These are phyloP conservation scores for Ctenosaura bakeri DNA, from an alignment of 2,797 vertebrate genomes.

Conservation along the genomic window DNA sequence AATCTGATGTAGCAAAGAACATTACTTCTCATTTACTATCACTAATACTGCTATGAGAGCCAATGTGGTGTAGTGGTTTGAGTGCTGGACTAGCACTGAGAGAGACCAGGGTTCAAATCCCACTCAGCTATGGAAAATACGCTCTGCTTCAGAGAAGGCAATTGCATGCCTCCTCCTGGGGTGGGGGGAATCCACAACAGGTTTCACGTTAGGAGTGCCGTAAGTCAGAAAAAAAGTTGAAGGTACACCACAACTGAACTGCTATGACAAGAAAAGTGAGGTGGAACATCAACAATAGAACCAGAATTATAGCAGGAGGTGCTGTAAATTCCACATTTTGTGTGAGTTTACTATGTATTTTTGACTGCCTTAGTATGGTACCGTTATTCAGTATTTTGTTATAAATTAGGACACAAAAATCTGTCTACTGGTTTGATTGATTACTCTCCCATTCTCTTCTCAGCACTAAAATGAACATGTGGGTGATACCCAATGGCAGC, in stretches of 20 bases:
- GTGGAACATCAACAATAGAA: background rate
- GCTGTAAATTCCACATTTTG: background rate
- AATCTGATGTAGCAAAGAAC: background rate
- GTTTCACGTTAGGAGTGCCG: no score
- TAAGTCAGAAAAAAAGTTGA: background rate
- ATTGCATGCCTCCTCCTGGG: no score
- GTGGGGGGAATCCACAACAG: background rate
- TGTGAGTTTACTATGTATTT: background rate
- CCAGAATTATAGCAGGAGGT: background rate
- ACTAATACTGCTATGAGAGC: no score
- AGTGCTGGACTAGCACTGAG: no score
- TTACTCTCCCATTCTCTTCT: background rate
- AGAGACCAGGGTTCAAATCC: no score
- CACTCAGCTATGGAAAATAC: no score
- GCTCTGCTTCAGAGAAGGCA: no score
- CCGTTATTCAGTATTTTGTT: slow-evolving; percentile 5
- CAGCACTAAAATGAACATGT: background rate
- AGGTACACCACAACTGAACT: background rate
- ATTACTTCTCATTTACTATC: background rate
- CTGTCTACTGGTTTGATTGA: background rate
- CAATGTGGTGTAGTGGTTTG: no score
- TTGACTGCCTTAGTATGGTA: background rate
- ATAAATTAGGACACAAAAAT: fast-evolving
- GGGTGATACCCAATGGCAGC: background rate
- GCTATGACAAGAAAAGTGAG: background rate